Conservation (phyloP, 2,113 vertebrate genomes). For the Piprites chloris region DNA sequence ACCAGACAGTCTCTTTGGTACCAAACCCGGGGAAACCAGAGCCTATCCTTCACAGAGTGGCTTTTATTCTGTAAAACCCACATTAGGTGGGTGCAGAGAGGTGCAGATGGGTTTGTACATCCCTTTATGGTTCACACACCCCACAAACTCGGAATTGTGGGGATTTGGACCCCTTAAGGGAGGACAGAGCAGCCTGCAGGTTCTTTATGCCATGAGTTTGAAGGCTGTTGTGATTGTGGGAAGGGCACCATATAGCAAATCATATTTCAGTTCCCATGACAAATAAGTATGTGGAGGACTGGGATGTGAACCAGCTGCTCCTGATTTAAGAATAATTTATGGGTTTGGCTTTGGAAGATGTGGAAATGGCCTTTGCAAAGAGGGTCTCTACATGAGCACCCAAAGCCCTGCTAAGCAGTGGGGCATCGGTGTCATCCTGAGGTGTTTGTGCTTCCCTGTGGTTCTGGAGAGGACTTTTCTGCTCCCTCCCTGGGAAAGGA, state of each 20-base stretch:
- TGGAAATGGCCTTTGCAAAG: not conserved
- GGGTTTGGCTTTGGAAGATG: not conserved
- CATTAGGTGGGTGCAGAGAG: not conserved
- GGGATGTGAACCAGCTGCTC: constrained; percentile 3
- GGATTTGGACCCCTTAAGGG: not conserved
- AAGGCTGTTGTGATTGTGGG: not conserved
- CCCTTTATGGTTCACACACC: not conserved
- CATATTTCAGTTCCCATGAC: constrained; percentile 2
- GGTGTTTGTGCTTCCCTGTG: not conserved
- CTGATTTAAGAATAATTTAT: constrained; percentile 29
- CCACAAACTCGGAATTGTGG: not conserved
- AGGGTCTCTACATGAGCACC: fast-evolving
- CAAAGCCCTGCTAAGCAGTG: not conserved
- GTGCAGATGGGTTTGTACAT: not conserved
- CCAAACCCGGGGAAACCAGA: not conserved
- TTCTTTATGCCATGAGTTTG: not conserved
- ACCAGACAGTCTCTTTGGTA: not conserved
- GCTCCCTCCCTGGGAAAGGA: not conserved
- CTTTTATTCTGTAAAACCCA: not conserved
- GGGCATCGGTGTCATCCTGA: not conserved
- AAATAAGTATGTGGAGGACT: not conserved
- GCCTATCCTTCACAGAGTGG: not conserved
- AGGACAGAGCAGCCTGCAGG: not conserved
- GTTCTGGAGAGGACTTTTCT: not conserved
- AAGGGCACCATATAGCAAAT: not conserved